Base-by-base conservation (phyloP, 2,888 invertebrate species). In the Xylota segnis region DNA sequence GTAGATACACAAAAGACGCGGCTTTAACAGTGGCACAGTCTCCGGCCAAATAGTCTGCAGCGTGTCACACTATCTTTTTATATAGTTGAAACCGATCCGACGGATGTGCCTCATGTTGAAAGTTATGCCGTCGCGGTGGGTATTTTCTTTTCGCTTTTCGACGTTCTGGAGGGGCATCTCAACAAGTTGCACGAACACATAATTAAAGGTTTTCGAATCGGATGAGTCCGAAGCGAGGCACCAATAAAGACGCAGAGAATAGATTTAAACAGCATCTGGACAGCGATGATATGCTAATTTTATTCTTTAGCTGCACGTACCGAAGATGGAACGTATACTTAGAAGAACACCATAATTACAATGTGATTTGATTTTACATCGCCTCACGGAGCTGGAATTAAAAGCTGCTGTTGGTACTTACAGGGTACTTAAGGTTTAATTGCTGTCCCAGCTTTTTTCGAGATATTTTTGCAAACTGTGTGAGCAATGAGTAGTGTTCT, bases 131-230 rank as follows among this genome's bases (percentile, higher is more conserved):
- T 68, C 56, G 47, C 63, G 52, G 40, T 68, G 3, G 23, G 3
- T 23, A 61, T 50, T 47, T 63, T 83, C 34, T 75, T 50, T 37
- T 56, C 14, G 12, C 34, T 18, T 72, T 61, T 43, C 9, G 54
- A 58, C 12, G 12, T 43, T 61, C 37, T 59, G 78, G 68, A 29
- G 83, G 79, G 83, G 79, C 52, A 54, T 56, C 66, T 10, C 50
- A 58, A 72, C 76, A 71, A 81, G 56, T 77, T 84, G 76, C 84
- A 84, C 76, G 76, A 84, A 75, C 40, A 27, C 56, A 27, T 65
- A 87, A 77, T 83, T 84, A 84, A 72, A 77, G 74, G 61, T 58
- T 75, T 72, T 77, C 68, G 34, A 34, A 18, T 37, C 29, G 29
- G 77, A 77, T 83, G 74, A 58, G 77, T 72, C 58, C 74, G 74